Evolutionary conservation across 92 coral and sea anemone species (phyloP).

Genomic region (Siderastrea siderea): DNA sequence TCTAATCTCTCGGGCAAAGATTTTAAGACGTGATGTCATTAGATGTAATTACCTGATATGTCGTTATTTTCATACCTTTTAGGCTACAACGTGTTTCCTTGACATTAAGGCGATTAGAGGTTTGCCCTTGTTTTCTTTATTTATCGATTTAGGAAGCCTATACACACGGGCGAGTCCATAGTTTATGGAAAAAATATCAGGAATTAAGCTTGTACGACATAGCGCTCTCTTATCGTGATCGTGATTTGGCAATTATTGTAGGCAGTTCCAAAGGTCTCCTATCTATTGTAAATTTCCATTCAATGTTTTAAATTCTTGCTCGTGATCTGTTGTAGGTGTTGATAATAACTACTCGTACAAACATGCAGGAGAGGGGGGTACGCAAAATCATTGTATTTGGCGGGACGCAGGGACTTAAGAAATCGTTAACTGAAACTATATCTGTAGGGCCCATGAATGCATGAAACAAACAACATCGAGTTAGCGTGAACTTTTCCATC

Average conservation of each 20-base stretch:
- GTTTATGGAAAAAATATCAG: slow-evolving; percentile 1
- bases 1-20: slow-evolving; percentile 73
- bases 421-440: slow-evolving; percentile 30
- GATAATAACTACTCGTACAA: neutral
- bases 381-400: slow-evolving; percentile 7
- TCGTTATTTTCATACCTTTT: slow-evolving; percentile 76
- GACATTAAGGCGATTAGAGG: slow-evolving; percentile 61
- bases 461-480: slow-evolving; percentile 62
- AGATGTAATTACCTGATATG: slow-evolving; percentile 86
- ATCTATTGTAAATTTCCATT: slow-evolving; percentile 22
- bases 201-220: neutral
- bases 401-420: slow-evolving; percentile 15
- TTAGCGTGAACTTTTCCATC: slow-evolving; percentile 57
- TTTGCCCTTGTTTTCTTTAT: slow-evolving; percentile 50
- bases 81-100: slow-evolving; percentile 66
- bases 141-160: slow-evolving; percentile 42
- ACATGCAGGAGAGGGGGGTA: slow-evolving; percentile 7
- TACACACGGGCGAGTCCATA: slow-evolving; percentile 1
- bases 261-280: slow-evolving; percentile 9
- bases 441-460: slow-evolving; percentile 28
- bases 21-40: slow-evolving; percentile 83
- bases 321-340: neutral
- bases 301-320: slow-evolving; percentile 10
- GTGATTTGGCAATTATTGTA: slow-evolving; percentile 3
- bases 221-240: neutral